Evolutionary conservation across 2,797 vertebrate genomes (phyloP).

Genomic region (Rhabdomys pumilio): DNA sequence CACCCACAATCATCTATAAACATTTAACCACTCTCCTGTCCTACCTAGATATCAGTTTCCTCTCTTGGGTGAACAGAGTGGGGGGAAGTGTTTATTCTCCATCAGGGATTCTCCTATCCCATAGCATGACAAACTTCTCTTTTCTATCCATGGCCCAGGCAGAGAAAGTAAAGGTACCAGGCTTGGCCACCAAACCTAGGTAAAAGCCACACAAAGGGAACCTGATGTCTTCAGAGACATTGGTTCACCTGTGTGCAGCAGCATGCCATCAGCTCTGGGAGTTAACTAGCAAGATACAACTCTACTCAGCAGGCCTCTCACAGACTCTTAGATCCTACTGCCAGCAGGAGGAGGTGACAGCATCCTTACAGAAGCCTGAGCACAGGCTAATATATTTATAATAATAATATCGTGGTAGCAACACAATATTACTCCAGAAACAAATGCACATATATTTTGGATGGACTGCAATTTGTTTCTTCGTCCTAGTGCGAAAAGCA

Average conservation of each 20-base stretch:
- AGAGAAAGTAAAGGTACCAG: background rate
- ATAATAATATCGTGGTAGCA: background rate
- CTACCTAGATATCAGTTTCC: background rate
- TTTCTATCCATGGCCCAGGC: background rate
- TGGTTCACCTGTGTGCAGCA: background rate
- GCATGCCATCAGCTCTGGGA: background rate
- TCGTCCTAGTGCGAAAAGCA: background rate
- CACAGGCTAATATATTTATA: background rate
- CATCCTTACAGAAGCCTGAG: background rate
- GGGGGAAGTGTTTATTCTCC: background rate
- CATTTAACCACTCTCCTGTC: background rate
- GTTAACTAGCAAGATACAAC: background rate
- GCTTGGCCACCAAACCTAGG: background rate
- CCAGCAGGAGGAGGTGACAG: background rate
- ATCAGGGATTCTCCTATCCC: background rate
- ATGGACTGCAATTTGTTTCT: background rate
- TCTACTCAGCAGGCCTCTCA: background rate
- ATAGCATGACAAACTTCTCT: background rate
- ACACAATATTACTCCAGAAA: slow-evolving; percentile 18
- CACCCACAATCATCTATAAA: too few relatives aligned
- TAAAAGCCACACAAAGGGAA: background rate
- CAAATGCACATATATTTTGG: background rate
- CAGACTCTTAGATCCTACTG: background rate
- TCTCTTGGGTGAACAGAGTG: background rate
- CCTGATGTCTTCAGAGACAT: background rate